phyloP scores from a whole-genome alignment of 2,888 invertebrate species.

The Euspilapteryx auroguttella region DNA sequence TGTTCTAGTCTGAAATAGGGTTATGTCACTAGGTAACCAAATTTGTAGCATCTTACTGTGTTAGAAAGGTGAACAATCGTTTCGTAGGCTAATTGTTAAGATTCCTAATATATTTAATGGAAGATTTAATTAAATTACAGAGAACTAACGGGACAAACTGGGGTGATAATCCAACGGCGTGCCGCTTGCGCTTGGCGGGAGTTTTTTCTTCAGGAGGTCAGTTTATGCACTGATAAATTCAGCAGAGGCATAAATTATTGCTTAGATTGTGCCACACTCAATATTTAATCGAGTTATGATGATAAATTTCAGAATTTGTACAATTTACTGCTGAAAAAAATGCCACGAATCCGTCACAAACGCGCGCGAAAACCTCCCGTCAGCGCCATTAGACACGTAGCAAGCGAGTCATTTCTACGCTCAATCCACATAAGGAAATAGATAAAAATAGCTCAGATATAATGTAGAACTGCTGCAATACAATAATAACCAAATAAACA shows the following conservation, averaged over 20 bases:
- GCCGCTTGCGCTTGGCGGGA: constrained; percentile 59
- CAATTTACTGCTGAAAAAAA: constrained; percentile 47
- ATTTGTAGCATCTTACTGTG: not conserved
- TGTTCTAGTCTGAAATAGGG: constrained; percentile 52
- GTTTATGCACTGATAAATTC: constrained; percentile 16
- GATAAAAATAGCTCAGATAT: constrained; percentile 57
- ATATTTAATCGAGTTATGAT: too few species aligned
- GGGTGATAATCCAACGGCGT: constrained; percentile 32
- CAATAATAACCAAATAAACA: too few species aligned
- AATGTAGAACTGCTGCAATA: too few species aligned
- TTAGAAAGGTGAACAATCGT: constrained; percentile 22
- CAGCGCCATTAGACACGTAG: constrained; percentile 64
- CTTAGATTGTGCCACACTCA: too few species aligned
- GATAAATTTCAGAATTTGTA: too few species aligned
- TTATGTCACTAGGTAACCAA: constrained; percentile 39
- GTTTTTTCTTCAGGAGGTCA: constrained; percentile 28
- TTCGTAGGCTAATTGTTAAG: constrained; percentile 22
- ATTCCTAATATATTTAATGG: constrained; percentile 12
- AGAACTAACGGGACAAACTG: constrained; percentile 17
- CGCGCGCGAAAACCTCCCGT: constrained; percentile 60
- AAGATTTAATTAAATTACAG: not conserved
- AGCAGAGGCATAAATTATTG: not conserved
- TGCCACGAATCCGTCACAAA: constrained; percentile 60
- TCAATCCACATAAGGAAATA: constrained; percentile 52
- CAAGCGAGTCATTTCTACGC: constrained; percentile 47